A percentile compares a stretch with the other conserved stretches of the same genome.
Evolutionary conservation across 2,888 invertebrate genomes (phyloP).

Genomic region (Pyrocoelia pectoralis): DNA sequence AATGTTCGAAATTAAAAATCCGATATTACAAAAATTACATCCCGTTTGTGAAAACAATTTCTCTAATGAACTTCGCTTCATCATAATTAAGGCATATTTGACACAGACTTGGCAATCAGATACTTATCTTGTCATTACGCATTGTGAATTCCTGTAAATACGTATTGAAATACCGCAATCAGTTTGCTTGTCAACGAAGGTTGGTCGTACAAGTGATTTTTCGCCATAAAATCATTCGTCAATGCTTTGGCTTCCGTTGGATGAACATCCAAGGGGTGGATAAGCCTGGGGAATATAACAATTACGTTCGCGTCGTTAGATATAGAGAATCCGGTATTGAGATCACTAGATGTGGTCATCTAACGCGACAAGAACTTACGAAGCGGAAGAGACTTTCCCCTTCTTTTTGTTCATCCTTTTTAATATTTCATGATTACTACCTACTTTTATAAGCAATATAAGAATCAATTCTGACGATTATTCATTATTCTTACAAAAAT

Average conservation of each 20-base stretch:
- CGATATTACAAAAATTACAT: background rate
- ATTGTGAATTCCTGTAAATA: conserved; percentile 55
- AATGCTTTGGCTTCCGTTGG: conserved; percentile 42
- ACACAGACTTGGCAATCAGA: conserved; percentile 50
- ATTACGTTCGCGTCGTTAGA: conserved; percentile 61
- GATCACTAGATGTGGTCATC: conserved; percentile 51
- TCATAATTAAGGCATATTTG: conserved; percentile 54
- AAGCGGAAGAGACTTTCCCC: conserved; percentile 24
- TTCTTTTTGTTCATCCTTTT: conserved; percentile 25
- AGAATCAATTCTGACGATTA: background rate
- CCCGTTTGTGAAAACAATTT: conserved; percentile 22
- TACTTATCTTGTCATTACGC: conserved; percentile 58
- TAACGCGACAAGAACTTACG: conserved; percentile 43
- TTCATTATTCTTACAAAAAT: background rate
- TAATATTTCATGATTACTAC: conserved; percentile 18
- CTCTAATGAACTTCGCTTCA: conserved; percentile 45
- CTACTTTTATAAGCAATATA: background rate
- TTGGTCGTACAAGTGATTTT: conserved; percentile 50
- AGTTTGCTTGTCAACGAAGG: conserved; percentile 52
- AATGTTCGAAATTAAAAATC: too few species aligned
- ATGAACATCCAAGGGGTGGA: conserved; percentile 37
- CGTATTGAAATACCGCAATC: conserved; percentile 59
- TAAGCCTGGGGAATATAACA: conserved; percentile 54
- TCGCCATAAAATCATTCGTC: conserved; percentile 45
- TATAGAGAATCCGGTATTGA: conserved; percentile 58